Conservation (phyloP, 2,888 invertebrate species). For the Epistrophe grossulariae region DNA sequence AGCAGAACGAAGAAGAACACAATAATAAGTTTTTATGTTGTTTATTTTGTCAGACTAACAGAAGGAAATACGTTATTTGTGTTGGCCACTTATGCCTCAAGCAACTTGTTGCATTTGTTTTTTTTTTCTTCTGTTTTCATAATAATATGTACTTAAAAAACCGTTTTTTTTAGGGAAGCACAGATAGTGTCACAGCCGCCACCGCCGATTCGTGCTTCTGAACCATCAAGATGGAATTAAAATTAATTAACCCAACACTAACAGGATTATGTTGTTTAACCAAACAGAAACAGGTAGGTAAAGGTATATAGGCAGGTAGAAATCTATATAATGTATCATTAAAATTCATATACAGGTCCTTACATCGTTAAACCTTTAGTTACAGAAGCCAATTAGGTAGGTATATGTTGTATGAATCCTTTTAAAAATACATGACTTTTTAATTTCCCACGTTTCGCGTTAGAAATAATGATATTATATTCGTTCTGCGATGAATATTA, state of each 20-base stretch:
- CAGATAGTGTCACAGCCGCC: neutral
- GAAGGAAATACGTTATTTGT: neutral
- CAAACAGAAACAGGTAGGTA: neutral
- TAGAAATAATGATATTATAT: constrained; percentile 29
- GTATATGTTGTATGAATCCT: constrained; percentile 31
- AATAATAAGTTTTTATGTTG: neutral
- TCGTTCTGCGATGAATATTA: constrained; percentile 10
- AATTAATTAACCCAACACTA: constrained; percentile 22
- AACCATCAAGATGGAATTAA: neutral
- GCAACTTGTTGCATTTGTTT: constrained; percentile 28
- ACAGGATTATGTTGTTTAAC: constrained; percentile 22
- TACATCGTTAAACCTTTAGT: neutral
- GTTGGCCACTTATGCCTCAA: constrained; percentile 1
- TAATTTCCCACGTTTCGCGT: constrained; percentile 66
- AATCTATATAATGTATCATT: neutral
- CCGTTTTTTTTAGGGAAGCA: neutral
- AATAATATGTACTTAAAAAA: neutral
- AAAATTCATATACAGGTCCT: neutral
- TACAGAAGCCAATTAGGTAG: neutral
- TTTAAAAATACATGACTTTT: constrained; percentile 63
- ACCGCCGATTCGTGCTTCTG: too few species aligned
- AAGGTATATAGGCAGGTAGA: too few species aligned
- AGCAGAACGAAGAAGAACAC: neutral
- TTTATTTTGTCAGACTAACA: neutral
- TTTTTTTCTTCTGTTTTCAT: neutral